A percentile compares a stretch with the other conserved stretches of the same genome.
These are phyloP conservation scores for Homarus gammarus DNA, from an alignment of 2,888 invertebrate species.

Conservation along the genomic window DNA sequence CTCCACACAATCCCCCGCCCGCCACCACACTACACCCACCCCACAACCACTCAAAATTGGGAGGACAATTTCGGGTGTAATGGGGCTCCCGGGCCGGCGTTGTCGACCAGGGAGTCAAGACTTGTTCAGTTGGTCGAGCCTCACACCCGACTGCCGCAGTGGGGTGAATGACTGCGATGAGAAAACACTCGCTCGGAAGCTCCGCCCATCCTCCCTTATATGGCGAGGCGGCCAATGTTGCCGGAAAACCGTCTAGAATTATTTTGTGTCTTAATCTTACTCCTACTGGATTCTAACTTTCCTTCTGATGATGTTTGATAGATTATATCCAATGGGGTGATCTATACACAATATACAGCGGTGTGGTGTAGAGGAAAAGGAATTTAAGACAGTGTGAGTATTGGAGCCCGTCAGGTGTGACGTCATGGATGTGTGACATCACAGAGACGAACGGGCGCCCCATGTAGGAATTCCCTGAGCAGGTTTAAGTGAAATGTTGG, in stretches of 20 bases:
- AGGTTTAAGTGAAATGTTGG: conserved; percentile 61
- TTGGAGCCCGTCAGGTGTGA: conserved; percentile 55
- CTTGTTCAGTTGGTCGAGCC: conserved; percentile 50
- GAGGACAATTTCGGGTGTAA: neutral
- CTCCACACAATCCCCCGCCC: neutral
- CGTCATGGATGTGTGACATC: conserved; percentile 58
- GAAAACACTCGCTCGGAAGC: conserved; percentile 55
- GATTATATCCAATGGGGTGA: no score
- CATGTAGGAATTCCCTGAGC: conserved; percentile 67
- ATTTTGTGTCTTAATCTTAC: no score
- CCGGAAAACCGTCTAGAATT: neutral
- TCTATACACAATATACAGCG: no score
- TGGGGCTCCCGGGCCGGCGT: neutral
- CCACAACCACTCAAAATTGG: neutral
- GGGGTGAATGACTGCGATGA: conserved; percentile 68
- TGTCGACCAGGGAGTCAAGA: conserved; percentile 13
- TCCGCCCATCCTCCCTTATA: conserved; percentile 56
- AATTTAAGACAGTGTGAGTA: neutral
- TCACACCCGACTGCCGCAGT: conserved; percentile 58
- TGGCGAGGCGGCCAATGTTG: conserved; percentile 17
- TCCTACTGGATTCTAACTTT: no score
- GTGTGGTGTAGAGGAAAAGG: no score
- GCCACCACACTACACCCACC: neutral
- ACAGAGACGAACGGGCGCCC: conserved; percentile 58
- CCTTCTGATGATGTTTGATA: no score